Base-by-base conservation (phyloP, 2,797 vertebrate genomes). In the Micropoecilia bifurca region DNA sequence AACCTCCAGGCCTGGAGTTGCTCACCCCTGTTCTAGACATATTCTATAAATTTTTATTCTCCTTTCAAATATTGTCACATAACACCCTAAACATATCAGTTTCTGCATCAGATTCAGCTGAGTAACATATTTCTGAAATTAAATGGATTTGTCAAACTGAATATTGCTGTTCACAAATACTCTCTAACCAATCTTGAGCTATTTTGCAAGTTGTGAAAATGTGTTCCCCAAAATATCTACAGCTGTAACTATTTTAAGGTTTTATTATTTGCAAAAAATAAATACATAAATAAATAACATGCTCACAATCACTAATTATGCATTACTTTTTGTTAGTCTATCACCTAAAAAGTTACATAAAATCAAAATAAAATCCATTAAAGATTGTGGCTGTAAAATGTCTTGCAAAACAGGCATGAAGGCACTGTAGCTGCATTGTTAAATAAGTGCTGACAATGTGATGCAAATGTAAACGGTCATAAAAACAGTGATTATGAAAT, bases 351-450 rank as follows among this genome's bases (percentile, higher is more conserved):
- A 36, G 50, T 63, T 16, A 63, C 33, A 36, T 36, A 33, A 7
- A 61, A 61, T 33, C 30, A 8, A 61, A 61, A 61, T 1, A 59
- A 61, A 33, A 63, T 36, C 14, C 61, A 63, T 63, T 68, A 12
- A 39, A 12, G 18, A 41, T 68, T 68, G 61, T 36, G 61, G 20
- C 61, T 66, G 20, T 25, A 68, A 41, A 25, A 20, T 41, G 63
- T 39, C 36, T 68, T 68, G 18, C 30, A 20, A 20, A 36, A 63
- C 7, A 36, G 36, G 20, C 33, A 41, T 66, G 18, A 66, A 66
- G 61, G 33, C 33, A 68, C 63, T 68, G 63, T 68, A 41, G 63
- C 39, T 41, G 63, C 36, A 22, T 68, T 68, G 33, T 68, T 68
- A 25, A 41, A 22, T 12, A 66, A 39, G 63, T 25, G 20, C 36